These are phyloP conservation scores for Struthio camelus DNA, from an alignment of 2,113 vertebrate genomes.

Conservation along the genomic window DNA sequence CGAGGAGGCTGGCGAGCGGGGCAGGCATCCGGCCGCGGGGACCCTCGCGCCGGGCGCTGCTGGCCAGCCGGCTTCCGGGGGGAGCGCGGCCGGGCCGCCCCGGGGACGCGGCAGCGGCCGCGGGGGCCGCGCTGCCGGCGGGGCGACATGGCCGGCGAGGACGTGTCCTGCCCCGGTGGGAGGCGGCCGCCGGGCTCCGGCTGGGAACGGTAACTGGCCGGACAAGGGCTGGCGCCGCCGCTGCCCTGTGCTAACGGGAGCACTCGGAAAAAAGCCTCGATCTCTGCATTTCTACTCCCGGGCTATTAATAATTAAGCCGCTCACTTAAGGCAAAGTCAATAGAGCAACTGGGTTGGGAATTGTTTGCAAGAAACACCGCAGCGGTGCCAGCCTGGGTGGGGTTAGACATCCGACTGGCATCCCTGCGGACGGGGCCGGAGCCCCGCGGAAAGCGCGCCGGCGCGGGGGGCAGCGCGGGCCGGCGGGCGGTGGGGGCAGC, in stretches of 20 bases:
- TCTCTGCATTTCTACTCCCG: fast-evolving
- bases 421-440: fast-evolving
- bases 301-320: constrained; percentile 66
- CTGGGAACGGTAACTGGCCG: fast-evolving
- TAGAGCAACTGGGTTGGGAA: not conserved
- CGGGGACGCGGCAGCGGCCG: not conserved
- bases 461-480: no score
- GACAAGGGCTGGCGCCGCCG: fast-evolving
- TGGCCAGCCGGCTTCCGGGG: no score
- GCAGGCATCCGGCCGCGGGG: no score
- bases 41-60: no score
- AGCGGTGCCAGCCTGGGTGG: not conserved
- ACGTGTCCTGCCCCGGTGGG: fast-evolving
- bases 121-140: no score
- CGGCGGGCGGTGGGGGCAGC: no score
- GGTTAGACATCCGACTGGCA: not conserved
- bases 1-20: not conserved
- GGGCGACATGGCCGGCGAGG: not conserved
- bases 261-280: not conserved
- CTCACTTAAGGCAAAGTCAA: constrained; percentile 47
- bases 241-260: not conserved
- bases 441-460: not conserved
- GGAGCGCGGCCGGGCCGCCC: no score
- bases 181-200: fast-evolving
- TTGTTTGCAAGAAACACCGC: not conserved